Evolutionary conservation across 2,113 vertebrate genomes (phyloP).

Genomic region (Eptesicus fuscus): DNA sequence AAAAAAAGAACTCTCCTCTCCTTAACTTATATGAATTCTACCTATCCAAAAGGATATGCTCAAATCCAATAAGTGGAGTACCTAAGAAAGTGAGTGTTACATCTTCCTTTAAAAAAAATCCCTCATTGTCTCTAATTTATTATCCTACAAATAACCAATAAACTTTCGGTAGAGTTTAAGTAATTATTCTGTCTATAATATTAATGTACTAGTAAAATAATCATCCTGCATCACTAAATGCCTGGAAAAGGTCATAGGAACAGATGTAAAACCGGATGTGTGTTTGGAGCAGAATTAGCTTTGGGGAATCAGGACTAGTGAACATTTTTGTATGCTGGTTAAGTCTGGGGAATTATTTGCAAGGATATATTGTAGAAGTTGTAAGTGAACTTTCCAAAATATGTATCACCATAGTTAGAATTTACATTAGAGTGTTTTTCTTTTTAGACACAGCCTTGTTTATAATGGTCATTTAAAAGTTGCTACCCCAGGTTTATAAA

Average conservation of each 20-base stretch:
- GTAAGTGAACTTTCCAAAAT: constrained; percentile 46
- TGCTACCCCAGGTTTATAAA: constrained; percentile 29
- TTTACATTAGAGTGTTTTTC: constrained; percentile 26
- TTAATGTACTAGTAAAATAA: constrained; percentile 13
- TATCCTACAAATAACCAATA: background rate
- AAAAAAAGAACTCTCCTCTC: background rate
- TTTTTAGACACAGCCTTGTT: constrained; percentile 40
- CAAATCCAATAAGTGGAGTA: background rate
- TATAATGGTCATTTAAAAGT: constrained; percentile 41
- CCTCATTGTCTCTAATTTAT: background rate
- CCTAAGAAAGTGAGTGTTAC: background rate
- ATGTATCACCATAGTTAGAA: constrained; percentile 43
- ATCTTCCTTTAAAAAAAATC: background rate
- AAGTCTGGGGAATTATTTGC: constrained; percentile 19
- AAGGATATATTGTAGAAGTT: constrained; percentile 31
- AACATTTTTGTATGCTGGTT: background rate
- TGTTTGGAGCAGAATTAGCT: background rate
- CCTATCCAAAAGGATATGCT: background rate
- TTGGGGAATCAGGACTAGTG: background rate
- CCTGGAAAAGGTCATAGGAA: background rate
- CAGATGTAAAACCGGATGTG: background rate
- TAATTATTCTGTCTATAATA: background rate
- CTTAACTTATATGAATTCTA: background rate
- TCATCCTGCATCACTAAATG: background rate
- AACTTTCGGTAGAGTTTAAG: background rate